A percentile compares a stretch with the other conserved stretches of the same genome.
Conservation (phyloP, 1,140 invertebrate genomes). For the Aphidius ervi region DNA sequence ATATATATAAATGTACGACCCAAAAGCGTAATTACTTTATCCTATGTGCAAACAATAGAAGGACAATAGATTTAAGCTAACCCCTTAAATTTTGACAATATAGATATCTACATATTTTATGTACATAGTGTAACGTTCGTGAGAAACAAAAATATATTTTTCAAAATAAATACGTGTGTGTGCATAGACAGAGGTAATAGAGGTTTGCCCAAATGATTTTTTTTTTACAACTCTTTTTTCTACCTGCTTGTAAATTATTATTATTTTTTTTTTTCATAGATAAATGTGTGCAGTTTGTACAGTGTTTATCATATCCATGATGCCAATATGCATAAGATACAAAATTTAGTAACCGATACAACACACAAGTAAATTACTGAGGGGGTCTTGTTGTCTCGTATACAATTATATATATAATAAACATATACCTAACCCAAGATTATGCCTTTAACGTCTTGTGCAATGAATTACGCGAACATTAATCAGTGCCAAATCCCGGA, state of each 20-base stretch:
- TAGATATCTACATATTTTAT: too few relatives aligned
- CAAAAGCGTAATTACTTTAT: slow-evolving; percentile 49
- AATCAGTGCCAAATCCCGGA: slow-evolving; percentile 40
- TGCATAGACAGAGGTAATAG: not conserved
- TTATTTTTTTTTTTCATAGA: too few relatives aligned
- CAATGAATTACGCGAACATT: slow-evolving; percentile 51
- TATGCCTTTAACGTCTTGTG: slow-evolving; percentile 46
- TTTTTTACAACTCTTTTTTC: too few relatives aligned
- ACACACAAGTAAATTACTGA: not conserved
- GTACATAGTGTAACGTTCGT: too few relatives aligned
- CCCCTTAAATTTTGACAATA: not conserved
- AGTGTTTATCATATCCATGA: too few relatives aligned
- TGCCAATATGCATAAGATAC: too few relatives aligned
- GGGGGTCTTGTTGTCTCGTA: not conserved
- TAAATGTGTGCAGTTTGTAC: too few relatives aligned
- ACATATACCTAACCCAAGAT: slow-evolving; percentile 34
- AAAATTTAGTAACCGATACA: slow-evolving; percentile 19
- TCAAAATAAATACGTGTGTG: not conserved
- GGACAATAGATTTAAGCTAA: slow-evolving; percentile 13
- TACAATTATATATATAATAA: slow-evolving; percentile 11
- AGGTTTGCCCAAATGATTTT: too few relatives aligned
- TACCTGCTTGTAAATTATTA: too few relatives aligned
- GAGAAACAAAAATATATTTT: too few relatives aligned
- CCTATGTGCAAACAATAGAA: slow-evolving; percentile 49
- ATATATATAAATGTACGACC: slow-evolving; percentile 11